phyloP scores from a whole-genome alignment of 64 coral and sea anemone genomes.

The Orbicella faveolata region DNA sequence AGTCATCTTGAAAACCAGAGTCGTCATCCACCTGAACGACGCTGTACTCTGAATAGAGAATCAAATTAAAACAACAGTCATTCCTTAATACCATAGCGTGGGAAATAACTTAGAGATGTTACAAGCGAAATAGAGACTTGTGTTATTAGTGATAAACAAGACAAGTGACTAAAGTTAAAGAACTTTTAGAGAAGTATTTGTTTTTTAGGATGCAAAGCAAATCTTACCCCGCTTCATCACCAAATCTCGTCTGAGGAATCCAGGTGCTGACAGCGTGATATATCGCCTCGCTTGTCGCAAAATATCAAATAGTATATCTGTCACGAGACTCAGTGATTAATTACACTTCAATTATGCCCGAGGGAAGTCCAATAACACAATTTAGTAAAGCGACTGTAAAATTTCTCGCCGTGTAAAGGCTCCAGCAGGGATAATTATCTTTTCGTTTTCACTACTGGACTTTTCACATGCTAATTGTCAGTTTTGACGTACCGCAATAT shows the following conservation, averaged over 20 bases:
- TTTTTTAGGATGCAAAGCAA: neutral
- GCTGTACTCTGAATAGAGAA: neutral
- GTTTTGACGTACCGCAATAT: neutral
- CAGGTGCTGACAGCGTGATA: neutral
- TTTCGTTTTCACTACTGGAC: neutral
- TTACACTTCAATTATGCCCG: neutral
- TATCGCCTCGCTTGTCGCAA: neutral
- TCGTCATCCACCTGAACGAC: constrained; percentile 26
- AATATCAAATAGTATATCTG: constrained; percentile 5
- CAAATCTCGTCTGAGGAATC: neutral
- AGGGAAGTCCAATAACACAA: neutral
- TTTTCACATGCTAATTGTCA: constrained; percentile 27
- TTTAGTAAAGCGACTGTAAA: neutral
- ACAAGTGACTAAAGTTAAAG: neutral
- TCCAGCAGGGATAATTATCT: neutral
- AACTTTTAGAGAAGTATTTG: neutral
- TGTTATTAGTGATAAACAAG: neutral
- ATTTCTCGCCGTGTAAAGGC: neutral
- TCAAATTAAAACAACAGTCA: neutral
- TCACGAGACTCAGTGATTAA: constrained; percentile 36
- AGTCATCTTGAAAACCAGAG: constrained; percentile 39
- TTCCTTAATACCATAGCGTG: too few species aligned
- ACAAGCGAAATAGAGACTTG: neutral
- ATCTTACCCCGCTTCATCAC: constrained; percentile 4
- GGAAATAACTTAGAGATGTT: too few species aligned